Base-by-base conservation (phyloP, 2,113 vertebrate species). In the Takifugu bimaculatus region DNA sequence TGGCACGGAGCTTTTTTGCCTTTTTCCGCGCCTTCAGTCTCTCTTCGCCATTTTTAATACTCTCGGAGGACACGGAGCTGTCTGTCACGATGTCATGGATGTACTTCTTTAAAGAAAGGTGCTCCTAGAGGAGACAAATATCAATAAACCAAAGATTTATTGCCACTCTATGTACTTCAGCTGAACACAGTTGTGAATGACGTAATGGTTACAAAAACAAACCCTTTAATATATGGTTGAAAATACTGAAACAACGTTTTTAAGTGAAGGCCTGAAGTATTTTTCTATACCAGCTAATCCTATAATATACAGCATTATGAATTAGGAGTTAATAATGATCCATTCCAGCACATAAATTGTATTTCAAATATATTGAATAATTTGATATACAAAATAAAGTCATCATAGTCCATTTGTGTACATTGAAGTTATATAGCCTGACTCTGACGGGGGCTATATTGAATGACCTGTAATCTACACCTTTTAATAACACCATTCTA, bases 31-130 rank as follows among this genome's bases (percentile, higher is more conserved):
- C 92, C 85, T 94, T 99, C 68, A 98, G 96, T 28, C 91, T 92
- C 72, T 99, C 97, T 49, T 98, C 97, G 42, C 87, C 92, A 51
- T 97, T 93, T 79, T 94, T 97, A 28, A 86, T 9, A 2, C 89
- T 88, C 72, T 98, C 95, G 27, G 89, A 74, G 27, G 91, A 88
- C 60, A 93, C 90, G 0, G 90, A 85, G 79, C 88, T 92, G 90
- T 99, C 97, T 3, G 92, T 84, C 80, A 98, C 82, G 62, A 98
- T 92, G 60, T 99, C 97, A 79, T 96, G 89, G 26, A 99, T 93
- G 79, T 99, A 99, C 79, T 98, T 99, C 86, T 97, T 98, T 77
- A 97, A 84, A 32, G 97, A 99, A 50, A 99, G 92, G 82, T 99
- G 96, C 55, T 99, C 97, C 97, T 99, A 71, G 6, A 80, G 57